A percentile compares a stretch with the other conserved stretches of the same genome.
Conservation (phyloP, 2,888 invertebrate species). For the Aethes cnicana region DNA sequence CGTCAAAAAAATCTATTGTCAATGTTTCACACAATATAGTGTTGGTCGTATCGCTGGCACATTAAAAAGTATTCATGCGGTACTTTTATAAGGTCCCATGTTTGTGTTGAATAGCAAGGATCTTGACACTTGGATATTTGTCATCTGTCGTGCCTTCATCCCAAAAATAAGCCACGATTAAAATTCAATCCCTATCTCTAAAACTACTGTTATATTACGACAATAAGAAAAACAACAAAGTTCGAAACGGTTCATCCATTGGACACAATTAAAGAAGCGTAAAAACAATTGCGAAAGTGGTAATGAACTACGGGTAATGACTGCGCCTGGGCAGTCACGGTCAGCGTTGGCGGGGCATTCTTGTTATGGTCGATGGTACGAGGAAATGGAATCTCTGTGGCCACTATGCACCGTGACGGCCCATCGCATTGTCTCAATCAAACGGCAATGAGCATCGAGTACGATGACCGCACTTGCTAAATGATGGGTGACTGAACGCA, state of each 20-base stretch:
- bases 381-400: slow-evolving; percentile 32
- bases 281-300: slow-evolving; percentile 75
- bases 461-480: slow-evolving; percentile 74
- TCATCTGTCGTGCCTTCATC: slow-evolving; percentile 53
- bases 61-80: slow-evolving; percentile 82
- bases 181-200: slow-evolving; percentile 7
- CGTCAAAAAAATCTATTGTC: slow-evolving; percentile 76
- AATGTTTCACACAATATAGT: slow-evolving; percentile 61
- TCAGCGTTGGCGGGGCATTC: slow-evolving; percentile 52
- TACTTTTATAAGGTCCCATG: slow-evolving; percentile 68
- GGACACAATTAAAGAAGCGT: slow-evolving; percentile 65
- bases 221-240: slow-evolving; percentile 41
- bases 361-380: slow-evolving; percentile 60
- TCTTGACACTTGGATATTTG: slow-evolving; percentile 74
- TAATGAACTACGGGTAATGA: slow-evolving; percentile 63
- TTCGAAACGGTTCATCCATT: slow-evolving; percentile 49
- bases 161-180: slow-evolving; percentile 45
- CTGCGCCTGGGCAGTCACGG: slow-evolving; percentile 57
- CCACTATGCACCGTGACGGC: slow-evolving; percentile 34
- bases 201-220: neutral
- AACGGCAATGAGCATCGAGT: slow-evolving; percentile 71
- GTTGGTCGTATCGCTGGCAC: slow-evolving; percentile 80
- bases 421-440: slow-evolving; percentile 73
- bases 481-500: slow-evolving; percentile 65
- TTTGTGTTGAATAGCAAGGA: slow-evolving; percentile 64